Percentiles rank a stretch among this genome's conserved stretches.
phyloP scores from a whole-genome alignment of 2,113 vertebrate genomes.

The Progne subis region DNA sequence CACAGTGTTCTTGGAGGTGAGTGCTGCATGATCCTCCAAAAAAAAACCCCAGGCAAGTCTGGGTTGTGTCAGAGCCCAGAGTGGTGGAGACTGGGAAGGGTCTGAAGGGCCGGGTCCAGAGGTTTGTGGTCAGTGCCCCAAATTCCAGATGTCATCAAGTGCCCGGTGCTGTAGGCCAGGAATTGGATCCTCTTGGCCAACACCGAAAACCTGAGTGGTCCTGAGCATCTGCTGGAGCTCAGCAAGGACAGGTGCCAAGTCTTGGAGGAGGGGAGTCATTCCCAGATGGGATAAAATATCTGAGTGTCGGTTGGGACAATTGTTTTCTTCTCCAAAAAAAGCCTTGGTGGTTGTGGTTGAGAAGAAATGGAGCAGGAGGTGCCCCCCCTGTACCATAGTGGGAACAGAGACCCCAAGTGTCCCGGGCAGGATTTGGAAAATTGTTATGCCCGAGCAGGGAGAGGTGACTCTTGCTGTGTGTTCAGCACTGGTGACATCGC shows the following conservation, averaged over 20 bases:
- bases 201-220: not conserved
- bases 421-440: not conserved
- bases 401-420: not conserved
- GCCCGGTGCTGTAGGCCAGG: not conserved
- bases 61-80: accelerated
- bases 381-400: no score
- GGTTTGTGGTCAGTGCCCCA: not conserved
- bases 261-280: not conserved
- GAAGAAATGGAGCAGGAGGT: not conserved
- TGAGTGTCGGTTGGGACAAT: not conserved
- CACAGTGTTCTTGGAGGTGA: accelerated
- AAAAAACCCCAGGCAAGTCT: accelerated
- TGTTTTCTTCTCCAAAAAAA: not conserved
- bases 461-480: not conserved
- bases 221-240: not conserved
- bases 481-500: not conserved
- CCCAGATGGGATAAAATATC: not conserved
- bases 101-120: accelerated
- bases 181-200: no score
- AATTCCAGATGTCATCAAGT: not conserved
- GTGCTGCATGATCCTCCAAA: no score
- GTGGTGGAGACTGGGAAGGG: not conserved
- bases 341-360: not conserved
- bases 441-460: not conserved
- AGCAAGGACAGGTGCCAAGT: no score